Evolutionary conservation across 2,888 invertebrate genomes (phyloP).

Genomic region (Amiota minor): DNA sequence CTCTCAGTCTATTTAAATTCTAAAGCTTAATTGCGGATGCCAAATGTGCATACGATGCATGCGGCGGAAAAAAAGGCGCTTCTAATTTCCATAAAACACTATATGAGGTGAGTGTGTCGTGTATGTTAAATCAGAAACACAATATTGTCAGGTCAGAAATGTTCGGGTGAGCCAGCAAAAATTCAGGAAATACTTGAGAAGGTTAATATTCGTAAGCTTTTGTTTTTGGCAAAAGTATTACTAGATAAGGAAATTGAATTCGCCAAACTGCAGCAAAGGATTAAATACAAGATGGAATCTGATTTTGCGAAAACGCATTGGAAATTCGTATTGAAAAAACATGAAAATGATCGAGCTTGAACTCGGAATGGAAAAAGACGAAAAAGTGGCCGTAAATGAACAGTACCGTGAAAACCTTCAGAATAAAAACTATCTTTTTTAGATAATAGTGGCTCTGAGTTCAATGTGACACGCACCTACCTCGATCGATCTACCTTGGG

Average conservation of each 20-base stretch:
- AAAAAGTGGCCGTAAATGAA: slow-evolving; percentile 96
- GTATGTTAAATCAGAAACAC: slow-evolving; percentile 94
- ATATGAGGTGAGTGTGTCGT: slow-evolving; percentile 92
- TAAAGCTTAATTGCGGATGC: too few species aligned
- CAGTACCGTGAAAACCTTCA: slow-evolving; percentile 92
- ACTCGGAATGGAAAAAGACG: slow-evolving; percentile 95
- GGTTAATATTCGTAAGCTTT: slow-evolving; percentile 88
- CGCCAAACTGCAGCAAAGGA: slow-evolving; percentile 94
- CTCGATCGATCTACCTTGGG: slow-evolving; percentile 97
- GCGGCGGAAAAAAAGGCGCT: too few species aligned
- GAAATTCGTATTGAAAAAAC: slow-evolving; percentile 95
- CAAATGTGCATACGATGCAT: too few species aligned
- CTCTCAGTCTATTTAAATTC: too few species aligned
- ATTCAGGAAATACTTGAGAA: slow-evolving; percentile 92
- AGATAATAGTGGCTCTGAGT: slow-evolving; percentile 97
- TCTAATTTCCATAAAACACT: slow-evolving; percentile 94
- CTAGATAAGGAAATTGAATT: slow-evolving; percentile 95
- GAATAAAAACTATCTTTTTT: slow-evolving; percentile 89
- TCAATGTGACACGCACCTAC: slow-evolving; percentile 97
- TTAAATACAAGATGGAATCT: slow-evolving; percentile 94
- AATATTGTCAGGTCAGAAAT: slow-evolving; percentile 95
- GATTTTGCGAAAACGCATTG: slow-evolving; percentile 97
- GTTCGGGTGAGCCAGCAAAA: slow-evolving; percentile 89
- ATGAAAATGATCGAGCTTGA: slow-evolving; percentile 97
- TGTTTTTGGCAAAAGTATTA: slow-evolving; percentile 88